Evolutionary conservation across 2,888 invertebrate species (phyloP).

Genomic region (Anagyrus pseudococci): DNA sequence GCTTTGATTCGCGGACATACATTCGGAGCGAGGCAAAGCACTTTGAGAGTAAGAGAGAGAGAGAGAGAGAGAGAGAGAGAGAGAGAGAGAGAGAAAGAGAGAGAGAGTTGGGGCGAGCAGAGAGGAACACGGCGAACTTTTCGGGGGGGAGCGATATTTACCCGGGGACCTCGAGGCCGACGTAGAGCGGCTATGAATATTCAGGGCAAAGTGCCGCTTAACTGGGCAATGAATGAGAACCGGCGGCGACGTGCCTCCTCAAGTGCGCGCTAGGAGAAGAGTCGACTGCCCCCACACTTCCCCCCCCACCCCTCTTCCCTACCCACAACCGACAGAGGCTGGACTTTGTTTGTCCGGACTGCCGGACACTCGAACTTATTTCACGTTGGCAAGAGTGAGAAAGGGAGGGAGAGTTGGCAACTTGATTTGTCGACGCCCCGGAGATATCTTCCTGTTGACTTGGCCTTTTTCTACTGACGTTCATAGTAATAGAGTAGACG

Average conservation of each 20-base stretch:
- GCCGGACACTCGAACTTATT: no score
- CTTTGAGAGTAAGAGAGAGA: constrained; percentile 38
- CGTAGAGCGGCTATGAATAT: constrained; percentile 55
- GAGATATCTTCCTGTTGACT: no score
- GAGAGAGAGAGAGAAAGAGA: constrained; percentile 39
- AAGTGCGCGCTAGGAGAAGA: not conserved
- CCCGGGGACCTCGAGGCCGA: constrained; percentile 51
- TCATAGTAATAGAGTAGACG: no score
- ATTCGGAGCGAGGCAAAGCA: constrained; percentile 36
- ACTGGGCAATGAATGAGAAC: constrained; percentile 59
- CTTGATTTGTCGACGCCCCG: no score
- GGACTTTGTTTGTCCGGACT: no score
- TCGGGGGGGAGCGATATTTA: constrained; percentile 55
- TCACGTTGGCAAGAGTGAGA: no score
- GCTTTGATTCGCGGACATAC: not conserved
- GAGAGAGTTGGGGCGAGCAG: constrained; percentile 30
- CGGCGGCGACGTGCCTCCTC: constrained; percentile 26
- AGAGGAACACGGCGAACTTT: constrained; percentile 51
- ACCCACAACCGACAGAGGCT: no score
- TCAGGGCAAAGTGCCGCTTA: constrained; percentile 59
- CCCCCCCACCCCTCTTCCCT: no score
- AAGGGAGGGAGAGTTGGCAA: no score
- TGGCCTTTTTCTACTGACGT: no score
- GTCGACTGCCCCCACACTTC: no score
- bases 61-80: constrained; percentile 36